phyloP scores from a whole-genome alignment of 2,797 vertebrate species.

The Kryptopterus vitreolus region DNA sequence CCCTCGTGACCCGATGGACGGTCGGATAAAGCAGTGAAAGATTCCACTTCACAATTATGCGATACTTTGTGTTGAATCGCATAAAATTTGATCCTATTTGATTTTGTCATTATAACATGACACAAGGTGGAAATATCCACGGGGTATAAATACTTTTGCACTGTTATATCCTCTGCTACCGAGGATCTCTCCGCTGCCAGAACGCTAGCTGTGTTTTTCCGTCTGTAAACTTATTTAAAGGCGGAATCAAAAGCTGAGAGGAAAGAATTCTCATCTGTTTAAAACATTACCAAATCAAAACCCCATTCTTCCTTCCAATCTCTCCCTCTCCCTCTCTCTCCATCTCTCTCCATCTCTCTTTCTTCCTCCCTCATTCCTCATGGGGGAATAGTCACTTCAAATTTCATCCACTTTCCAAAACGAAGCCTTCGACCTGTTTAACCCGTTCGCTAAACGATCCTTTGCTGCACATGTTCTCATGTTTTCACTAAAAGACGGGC shows the following conservation, averaged over 20 bases:
- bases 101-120: too few relatives aligned
- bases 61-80: too few relatives aligned
- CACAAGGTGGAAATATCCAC: too few relatives aligned
- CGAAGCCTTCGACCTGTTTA: conserved; percentile 35
- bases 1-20: too few relatives aligned
- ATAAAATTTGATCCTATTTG: too few relatives aligned
- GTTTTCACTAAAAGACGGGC: conserved; percentile 43
- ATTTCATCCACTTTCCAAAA: conserved; percentile 22
- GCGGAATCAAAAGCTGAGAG: conserved; percentile 28
- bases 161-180: not conserved
- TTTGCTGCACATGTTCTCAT: conserved; percentile 54
- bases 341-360: not conserved
- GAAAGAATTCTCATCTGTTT: conserved; percentile 47
- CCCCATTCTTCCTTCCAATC: not conserved
- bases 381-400: conserved; percentile 9
- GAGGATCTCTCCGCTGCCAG: conserved; percentile 20
- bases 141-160: too few relatives aligned
- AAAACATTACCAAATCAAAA: conserved; percentile 44
- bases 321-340: not conserved
- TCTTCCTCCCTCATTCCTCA: not conserved
- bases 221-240: conserved; percentile 54
- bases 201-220: conserved; percentile 52
- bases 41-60: too few relatives aligned
- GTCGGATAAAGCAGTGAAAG: too few relatives aligned
- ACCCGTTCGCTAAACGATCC: conserved; percentile 41